Evolutionary conservation across 2,888 invertebrate genomes (phyloP).

Genomic region (Drosophila vallismaia): DNA sequence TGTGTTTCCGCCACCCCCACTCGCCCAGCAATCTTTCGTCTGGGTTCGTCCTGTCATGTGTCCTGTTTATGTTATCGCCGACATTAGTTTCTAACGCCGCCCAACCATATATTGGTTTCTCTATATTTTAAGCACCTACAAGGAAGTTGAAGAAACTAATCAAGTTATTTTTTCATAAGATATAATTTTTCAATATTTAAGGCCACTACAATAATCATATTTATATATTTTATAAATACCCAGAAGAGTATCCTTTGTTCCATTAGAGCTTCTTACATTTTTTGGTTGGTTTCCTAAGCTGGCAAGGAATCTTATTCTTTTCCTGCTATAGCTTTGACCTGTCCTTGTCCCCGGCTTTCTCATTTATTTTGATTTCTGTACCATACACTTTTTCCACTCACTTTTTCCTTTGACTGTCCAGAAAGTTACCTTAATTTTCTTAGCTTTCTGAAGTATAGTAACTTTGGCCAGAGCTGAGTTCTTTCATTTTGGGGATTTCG

Average conservation of each 20-base stretch:
- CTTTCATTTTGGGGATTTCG: conserved; percentile 27
- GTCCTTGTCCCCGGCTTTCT: conserved; percentile 55
- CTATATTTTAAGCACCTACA: conserved; percentile 25
- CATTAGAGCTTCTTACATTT: background rate
- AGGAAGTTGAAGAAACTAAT: no score
- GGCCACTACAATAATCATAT: no score
- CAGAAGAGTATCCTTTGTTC: background rate
- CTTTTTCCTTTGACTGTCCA: conserved; percentile 22
- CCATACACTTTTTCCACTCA: conserved; percentile 23
- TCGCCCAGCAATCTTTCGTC: conserved; percentile 27
- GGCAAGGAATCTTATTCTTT: conserved; percentile 21
- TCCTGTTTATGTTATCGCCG: conserved; percentile 78
- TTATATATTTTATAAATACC: no score
- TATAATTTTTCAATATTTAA: no score
- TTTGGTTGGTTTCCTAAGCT: conserved; percentile 7
- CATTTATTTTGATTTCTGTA: conserved; percentile 47
- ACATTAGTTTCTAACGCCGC: conserved; percentile 69
- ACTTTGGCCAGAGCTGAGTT: conserved; percentile 1
- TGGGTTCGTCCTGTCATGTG: conserved; percentile 72
- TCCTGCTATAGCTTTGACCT: conserved; percentile 25
- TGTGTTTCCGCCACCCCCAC: conserved; percentile 50
- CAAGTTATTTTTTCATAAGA: no score
- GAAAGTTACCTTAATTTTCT: conserved; percentile 65
- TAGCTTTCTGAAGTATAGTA: conserved; percentile 32
- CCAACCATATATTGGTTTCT: conserved; percentile 22